Evolutionary conservation across 2,888 invertebrate genomes (phyloP).

Genomic region (Euplagia quadripunctaria): DNA sequence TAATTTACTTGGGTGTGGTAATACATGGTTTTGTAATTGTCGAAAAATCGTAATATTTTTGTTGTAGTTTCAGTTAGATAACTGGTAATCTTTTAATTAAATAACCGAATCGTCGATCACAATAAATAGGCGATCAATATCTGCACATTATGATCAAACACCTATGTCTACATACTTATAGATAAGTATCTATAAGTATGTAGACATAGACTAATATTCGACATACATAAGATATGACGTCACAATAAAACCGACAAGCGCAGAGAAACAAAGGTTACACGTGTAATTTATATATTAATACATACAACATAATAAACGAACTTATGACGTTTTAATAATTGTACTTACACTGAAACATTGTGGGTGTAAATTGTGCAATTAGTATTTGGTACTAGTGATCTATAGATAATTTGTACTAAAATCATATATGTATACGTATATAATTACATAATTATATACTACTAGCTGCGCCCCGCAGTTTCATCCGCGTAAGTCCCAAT

Average conservation of each 20-base stretch:
- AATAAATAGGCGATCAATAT: background rate
- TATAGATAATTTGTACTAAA: no score
- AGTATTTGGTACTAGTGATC: no score
- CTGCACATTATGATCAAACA: background rate
- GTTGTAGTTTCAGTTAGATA: background rate
- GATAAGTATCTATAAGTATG: background rate
- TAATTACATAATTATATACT: no score
- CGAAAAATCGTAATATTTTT: background rate
- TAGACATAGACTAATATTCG: background rate
- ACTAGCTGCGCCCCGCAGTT: no score
- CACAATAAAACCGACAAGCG: background rate
- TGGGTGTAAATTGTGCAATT: no score
- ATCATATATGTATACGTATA: no score
- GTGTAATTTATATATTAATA: background rate
- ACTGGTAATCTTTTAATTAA: background rate
- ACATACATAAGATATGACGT: background rate
- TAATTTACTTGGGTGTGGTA: conserved; percentile 3
- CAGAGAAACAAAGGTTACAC: background rate
- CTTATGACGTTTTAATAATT: no score
- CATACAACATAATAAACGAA: no score
- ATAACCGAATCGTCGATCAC: background rate
- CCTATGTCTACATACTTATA: background rate
- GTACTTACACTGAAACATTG: no score
- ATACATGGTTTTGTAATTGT: background rate
- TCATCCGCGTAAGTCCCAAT: no score